Percentiles rank a stretch among this genome's conserved stretches.
phyloP scores from a whole-genome alignment of 2,113 vertebrate species.

The Promerops cafer region DNA sequence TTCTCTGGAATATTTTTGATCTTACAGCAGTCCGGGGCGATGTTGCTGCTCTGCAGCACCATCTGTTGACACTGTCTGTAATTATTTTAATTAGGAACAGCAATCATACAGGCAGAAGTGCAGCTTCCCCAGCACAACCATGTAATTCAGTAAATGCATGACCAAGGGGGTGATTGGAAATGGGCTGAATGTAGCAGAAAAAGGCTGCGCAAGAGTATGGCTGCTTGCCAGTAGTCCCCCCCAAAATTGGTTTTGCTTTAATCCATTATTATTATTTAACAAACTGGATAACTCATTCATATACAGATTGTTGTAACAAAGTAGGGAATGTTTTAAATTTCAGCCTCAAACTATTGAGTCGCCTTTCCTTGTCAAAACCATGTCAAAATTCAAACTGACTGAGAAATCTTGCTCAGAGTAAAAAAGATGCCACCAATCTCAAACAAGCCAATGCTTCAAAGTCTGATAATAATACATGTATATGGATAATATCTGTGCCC shows the following conservation, averaged over 20 bases:
- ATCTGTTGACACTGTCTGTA: neutral
- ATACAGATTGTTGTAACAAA: neutral
- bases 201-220: neutral
- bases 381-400: neutral
- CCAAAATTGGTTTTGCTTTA: neutral
- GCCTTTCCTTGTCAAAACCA: neutral
- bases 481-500: neutral
- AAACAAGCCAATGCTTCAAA: neutral
- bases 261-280: neutral
- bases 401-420: neutral
- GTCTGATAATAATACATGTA: neutral
- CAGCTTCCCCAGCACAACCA: neutral
- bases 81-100: neutral
- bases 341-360: neutral
- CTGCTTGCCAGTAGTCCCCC: neutral
- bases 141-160: neutral
- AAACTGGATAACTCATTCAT: neutral
- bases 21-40: fast-evolving
- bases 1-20: neutral
- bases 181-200: neutral
- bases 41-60: neutral
- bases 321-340: neutral
- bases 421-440: neutral
- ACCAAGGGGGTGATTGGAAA: neutral
- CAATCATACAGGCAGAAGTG: neutral